Evolutionary conservation across 2,113 vertebrate species (phyloP).

Genomic region (Toxotes chatareus): DNA sequence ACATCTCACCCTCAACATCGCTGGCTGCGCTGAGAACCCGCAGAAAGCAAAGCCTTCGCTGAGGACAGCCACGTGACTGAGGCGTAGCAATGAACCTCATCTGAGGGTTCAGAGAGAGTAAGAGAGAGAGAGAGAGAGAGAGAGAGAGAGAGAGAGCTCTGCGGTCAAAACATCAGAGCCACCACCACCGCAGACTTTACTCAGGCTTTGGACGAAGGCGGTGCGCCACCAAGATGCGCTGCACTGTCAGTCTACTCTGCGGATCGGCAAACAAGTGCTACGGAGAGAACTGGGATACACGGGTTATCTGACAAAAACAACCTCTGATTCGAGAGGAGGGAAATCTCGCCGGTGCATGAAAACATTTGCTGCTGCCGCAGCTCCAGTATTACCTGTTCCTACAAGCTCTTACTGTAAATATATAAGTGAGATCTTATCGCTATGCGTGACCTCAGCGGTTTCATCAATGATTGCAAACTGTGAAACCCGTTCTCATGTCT

Average conservation of each 20-base stretch:
- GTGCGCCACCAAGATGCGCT: constrained; percentile 34
- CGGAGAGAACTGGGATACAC: background rate
- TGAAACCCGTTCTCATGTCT: background rate
- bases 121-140: background rate
- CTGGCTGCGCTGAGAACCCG: constrained; percentile 46
- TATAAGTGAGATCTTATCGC: background rate
- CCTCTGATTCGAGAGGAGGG: background rate
- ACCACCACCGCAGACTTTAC: constrained; percentile 36
- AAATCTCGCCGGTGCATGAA: background rate
- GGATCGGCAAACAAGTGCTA: background rate
- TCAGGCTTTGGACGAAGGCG: background rate
- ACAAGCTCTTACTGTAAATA: background rate
- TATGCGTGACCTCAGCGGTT: background rate
- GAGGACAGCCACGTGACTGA: constrained; percentile 73
- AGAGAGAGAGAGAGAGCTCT: constrained; percentile 14
- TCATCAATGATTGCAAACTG: constrained; percentile 24
- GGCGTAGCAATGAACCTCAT: constrained; percentile 53
- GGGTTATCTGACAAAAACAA: background rate
- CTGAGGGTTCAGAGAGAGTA: constrained; percentile 16
- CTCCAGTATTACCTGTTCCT: background rate
- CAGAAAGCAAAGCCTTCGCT: constrained; percentile 40
- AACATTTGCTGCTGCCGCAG: background rate
- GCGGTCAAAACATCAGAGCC: constrained; percentile 44
- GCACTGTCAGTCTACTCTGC: background rate
- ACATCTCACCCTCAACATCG: constrained; percentile 58